phyloP scores from a whole-genome alignment of 2,888 invertebrate genomes.

The Pristionchus japonicus region DNA sequence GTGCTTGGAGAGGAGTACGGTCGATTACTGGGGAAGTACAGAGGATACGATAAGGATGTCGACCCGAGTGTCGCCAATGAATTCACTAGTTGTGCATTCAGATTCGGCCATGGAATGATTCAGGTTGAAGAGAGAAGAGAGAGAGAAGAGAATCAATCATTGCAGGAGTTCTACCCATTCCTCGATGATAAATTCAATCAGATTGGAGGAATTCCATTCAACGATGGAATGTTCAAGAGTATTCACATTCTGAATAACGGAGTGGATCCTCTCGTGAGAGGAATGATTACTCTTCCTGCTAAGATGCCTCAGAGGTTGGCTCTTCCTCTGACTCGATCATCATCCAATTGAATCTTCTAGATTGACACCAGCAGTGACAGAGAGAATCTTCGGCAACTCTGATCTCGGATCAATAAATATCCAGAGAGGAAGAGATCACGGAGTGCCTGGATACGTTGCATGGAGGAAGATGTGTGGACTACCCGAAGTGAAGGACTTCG shows the following conservation, averaged over 20 bases:
- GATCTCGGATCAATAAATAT: slow-evolving; percentile 97
- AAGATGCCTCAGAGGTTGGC: slow-evolving; percentile 79
- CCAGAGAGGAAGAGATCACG: slow-evolving; percentile 91
- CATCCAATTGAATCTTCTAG: too few relatives aligned
- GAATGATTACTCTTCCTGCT: slow-evolving; percentile 89
- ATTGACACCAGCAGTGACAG: slow-evolving; percentile 92
- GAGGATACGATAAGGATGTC: slow-evolving; percentile 86
- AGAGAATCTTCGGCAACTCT: slow-evolving; percentile 83
- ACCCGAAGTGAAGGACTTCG: slow-evolving; percentile 75
- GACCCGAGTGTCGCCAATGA: slow-evolving; percentile 93
- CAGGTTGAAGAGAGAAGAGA: slow-evolving; percentile 80
- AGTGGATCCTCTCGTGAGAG: slow-evolving; percentile 94
- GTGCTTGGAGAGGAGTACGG: slow-evolving; percentile 86
- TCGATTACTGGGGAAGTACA: slow-evolving; percentile 84
- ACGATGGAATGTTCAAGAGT: slow-evolving; percentile 70
- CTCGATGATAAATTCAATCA: slow-evolving; percentile 71
- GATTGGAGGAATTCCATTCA: slow-evolving; percentile 71
- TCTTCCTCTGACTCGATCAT: not conserved
- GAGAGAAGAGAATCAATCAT: not conserved
- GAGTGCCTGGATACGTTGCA: slow-evolving; percentile 86
- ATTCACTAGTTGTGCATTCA: slow-evolving; percentile 94
- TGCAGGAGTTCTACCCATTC: slow-evolving; percentile 74
- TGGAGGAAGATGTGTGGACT: slow-evolving; percentile 88
- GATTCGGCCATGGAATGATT: slow-evolving; percentile 94
- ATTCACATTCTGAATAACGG: slow-evolving; percentile 78